phyloP scores from a whole-genome alignment of 2,888 invertebrate genomes.

The Lysandra coridon region DNA sequence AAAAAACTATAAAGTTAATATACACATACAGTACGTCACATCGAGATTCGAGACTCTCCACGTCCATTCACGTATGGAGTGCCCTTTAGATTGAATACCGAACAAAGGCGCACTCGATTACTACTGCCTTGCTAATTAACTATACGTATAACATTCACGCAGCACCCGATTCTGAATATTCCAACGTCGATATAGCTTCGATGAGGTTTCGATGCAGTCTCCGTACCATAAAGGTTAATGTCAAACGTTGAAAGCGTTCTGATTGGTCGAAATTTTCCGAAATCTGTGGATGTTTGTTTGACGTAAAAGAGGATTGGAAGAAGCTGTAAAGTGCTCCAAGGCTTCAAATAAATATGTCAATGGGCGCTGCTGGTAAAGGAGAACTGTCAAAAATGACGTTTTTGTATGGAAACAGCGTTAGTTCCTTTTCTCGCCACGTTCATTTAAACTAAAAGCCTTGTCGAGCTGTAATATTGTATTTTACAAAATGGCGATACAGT shows the following conservation, averaged over 20 bases:
- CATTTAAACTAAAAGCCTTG: too few relatives aligned
- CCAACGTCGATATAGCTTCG: not conserved
- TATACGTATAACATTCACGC: not conserved
- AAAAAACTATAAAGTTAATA: not conserved
- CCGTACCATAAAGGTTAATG: not conserved
- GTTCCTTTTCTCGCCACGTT: too few relatives aligned
- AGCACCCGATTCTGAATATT: not conserved
- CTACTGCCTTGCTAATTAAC: slow-evolving; percentile 1
- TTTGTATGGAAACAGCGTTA: too few relatives aligned
- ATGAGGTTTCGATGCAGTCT: not conserved
- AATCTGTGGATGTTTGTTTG: not conserved
- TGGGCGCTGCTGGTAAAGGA: too few relatives aligned
- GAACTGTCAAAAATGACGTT: too few relatives aligned
- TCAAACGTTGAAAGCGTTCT: not conserved
- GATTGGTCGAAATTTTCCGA: not conserved
- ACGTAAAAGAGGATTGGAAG: not conserved
- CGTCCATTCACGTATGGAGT: slow-evolving; percentile 5
- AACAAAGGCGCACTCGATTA: slow-evolving; percentile 15
- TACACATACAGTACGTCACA: not conserved
- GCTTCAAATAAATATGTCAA: too few relatives aligned
- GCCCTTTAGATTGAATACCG: not conserved
- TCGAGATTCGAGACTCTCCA: not conserved
- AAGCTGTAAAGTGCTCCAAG: not conserved
- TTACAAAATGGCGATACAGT: too few relatives aligned
- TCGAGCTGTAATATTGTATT: too few relatives aligned